Evolutionary conservation across 2,797 vertebrate species (phyloP).

Genomic region (Tokudaia tokunoshimensis): DNA sequence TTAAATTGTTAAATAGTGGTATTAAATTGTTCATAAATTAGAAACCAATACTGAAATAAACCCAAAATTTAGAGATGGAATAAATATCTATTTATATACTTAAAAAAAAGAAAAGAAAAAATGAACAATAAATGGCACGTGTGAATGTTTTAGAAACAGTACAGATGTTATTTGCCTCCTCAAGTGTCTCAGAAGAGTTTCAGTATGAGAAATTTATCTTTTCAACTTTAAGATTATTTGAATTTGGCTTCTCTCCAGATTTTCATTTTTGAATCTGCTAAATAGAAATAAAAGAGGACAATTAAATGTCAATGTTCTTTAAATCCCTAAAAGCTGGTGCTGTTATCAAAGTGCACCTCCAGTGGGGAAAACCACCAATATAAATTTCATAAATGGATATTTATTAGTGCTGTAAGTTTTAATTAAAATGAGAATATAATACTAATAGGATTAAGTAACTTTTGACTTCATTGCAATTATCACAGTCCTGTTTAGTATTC

Average conservation of each 20-base stretch:
- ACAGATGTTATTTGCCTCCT: background rate
- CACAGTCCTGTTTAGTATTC: slow-evolving; percentile 45
- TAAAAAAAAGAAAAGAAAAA: background rate
- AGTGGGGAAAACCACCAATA: slow-evolving; percentile 68
- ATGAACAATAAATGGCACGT: background rate
- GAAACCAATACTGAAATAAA: slow-evolving; percentile 35
- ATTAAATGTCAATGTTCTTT: slow-evolving; percentile 53
- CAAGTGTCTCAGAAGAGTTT: background rate
- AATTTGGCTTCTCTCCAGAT: slow-evolving; percentile 42
- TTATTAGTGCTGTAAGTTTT: slow-evolving; percentile 75
- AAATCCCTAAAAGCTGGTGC: slow-evolving; percentile 65
- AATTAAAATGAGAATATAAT: slow-evolving; percentile 64
- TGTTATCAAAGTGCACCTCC: slow-evolving; percentile 71
- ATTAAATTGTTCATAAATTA: slow-evolving; percentile 55
- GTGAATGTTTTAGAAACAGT: slow-evolving; percentile 39
- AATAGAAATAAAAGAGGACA: slow-evolving; percentile 24
- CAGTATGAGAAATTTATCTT: slow-evolving; percentile 4
- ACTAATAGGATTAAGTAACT: slow-evolving; percentile 66
- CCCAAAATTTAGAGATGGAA: background rate
- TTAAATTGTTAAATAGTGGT: slow-evolving; percentile 62
- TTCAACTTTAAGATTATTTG: slow-evolving; percentile 25
- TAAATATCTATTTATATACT: slow-evolving; percentile 55
- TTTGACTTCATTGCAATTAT: slow-evolving; percentile 66
- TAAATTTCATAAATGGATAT: slow-evolving; percentile 57
- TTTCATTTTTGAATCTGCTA: background rate